Evolutionary conservation across 2,888 invertebrate species (phyloP), one percentile per base, ranked within the genome.

Genomic region (Alentia gelatinosa): DNA sequence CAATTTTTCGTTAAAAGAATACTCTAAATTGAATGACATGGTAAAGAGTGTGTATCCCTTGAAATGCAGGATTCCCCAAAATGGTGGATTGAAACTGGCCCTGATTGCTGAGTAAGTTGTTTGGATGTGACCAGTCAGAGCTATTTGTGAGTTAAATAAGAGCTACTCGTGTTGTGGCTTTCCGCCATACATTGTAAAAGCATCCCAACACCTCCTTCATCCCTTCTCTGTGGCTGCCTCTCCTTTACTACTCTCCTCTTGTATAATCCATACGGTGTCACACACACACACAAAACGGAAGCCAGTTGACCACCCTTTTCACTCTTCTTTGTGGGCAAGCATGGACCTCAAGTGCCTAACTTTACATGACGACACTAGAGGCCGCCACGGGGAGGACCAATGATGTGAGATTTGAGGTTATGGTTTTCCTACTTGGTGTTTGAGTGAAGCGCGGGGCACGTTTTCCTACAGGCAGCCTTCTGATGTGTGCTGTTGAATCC

Each of bases 331-430:
- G 26, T 63, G 63, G 63, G 63, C 63, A 19, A 26, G 26, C 63
- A 63, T 63, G 63, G 63, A 63, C 63, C 26, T 63, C 63, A 63
- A 63, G 63, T 63, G 63, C 63, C 63, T 63, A 63, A 63, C 63
- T 63, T 9, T 63, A 26, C 63, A 63, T 19, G n/a, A 12, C 5
- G 63, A 63, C 26, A 63, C 63, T 26, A 63, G 63, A n/a, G 23
- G 26, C 19, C 63, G 63, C 63, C n/a, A 63, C 63, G 19, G n/a
- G 5, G n/a, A 12, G 19, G 15, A 63, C 15, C 12, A n/a, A n/a
- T 19, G 63, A n/a, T n/a, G 63, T n/a, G 5, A n/a, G 5, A 12
- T 63, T 12, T 63, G 63, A 63, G 63, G 63, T 63, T 63, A n/a
- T 26, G 63, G 12, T 19, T 12, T 63, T 63, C 19, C 47, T 47